phyloP scores from a whole-genome alignment of 2,888 invertebrate species.

The Pammene aurita region DNA sequence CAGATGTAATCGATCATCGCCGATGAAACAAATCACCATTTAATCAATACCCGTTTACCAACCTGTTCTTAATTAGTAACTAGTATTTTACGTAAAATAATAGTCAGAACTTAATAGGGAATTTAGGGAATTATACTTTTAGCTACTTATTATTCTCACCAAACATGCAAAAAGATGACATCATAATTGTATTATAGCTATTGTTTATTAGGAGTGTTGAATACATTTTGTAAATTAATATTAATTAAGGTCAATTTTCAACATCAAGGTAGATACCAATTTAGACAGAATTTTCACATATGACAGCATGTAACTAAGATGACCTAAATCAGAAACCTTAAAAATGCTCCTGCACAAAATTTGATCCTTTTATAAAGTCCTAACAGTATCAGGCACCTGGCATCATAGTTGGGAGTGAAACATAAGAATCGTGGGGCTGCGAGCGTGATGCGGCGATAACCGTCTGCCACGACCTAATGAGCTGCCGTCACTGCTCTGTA shows the following conservation, averaged over 20 bases:
- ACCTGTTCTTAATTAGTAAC: background rate
- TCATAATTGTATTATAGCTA: background rate
- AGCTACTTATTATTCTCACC: too few relatives aligned
- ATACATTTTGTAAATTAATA: constrained; percentile 8
- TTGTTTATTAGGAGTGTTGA: background rate
- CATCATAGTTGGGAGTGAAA: constrained; percentile 43
- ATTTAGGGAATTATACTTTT: too few relatives aligned
- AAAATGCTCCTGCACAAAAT: background rate
- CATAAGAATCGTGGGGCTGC: constrained; percentile 51
- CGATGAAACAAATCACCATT: constrained; percentile 21
- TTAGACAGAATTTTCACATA: background rate
- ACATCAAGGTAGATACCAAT: background rate
- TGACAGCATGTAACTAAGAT: background rate
- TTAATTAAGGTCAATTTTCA: constrained; percentile 12
- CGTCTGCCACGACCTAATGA: constrained; percentile 54
- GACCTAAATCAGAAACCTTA: background rate
- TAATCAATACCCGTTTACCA: background rate
- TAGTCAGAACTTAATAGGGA: too few relatives aligned
- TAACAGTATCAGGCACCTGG: constrained; percentile 26
- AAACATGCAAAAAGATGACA: too few relatives aligned
- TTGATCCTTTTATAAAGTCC: constrained; percentile 31
- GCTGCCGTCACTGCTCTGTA: constrained; percentile 43
- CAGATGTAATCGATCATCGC: constrained; percentile 31
- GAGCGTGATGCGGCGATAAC: constrained; percentile 55
- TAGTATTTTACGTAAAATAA: background rate